These are phyloP conservation scores for Hirudinaria manillensis DNA, from an alignment of 2,888 invertebrate genomes.

Conservation along the genomic window DNA sequence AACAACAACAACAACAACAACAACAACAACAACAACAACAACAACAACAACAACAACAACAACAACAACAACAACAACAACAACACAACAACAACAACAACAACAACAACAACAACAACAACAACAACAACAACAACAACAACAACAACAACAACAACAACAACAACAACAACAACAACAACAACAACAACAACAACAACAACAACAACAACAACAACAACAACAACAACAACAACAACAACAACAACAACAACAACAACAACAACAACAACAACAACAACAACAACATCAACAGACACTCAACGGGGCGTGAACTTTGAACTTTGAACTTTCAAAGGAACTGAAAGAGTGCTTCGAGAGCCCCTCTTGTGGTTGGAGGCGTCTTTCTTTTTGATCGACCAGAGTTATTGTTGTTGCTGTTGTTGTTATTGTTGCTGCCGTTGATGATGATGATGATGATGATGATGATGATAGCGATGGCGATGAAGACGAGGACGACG, in stretches of 20 bases:
- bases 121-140: conserved; percentile 16
- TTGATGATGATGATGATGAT: no score
- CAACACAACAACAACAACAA: neutral
- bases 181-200: conserved; percentile 17
- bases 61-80: neutral
- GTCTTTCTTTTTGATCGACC: no score
- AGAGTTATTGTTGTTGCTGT: no score
- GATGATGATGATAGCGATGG: no score
- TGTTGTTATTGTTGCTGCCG: no score
- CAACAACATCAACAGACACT: conserved; percentile 8
- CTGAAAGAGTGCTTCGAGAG: no score
- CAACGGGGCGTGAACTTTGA: no score
- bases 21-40: conserved; percentile 22
- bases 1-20: conserved; percentile 24
- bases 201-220: conserved; percentile 19
- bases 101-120: conserved; percentile 20
- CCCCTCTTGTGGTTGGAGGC: no score
- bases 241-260: conserved; percentile 10
- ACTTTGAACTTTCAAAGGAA: no score
- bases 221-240: conserved; percentile 14
- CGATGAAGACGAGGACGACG: no score
- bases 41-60: neutral
- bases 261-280: conserved; percentile 8
- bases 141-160: conserved; percentile 12
- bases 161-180: neutral